These are phyloP conservation scores for Trachelus troglodyta DNA, from an alignment of 2,888 invertebrate species.

Conservation along the genomic window DNA sequence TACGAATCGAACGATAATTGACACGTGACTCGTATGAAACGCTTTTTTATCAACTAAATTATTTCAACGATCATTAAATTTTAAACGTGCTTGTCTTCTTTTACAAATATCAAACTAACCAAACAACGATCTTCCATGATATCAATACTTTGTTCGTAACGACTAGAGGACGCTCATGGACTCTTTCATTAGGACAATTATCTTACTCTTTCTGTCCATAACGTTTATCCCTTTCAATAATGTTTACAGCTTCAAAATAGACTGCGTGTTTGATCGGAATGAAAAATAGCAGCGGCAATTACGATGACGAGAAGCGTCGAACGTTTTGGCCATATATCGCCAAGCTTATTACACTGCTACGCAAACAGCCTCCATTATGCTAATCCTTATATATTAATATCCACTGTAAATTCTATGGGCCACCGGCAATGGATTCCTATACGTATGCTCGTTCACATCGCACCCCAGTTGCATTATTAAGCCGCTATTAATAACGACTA, in stretches of 20 bases:
- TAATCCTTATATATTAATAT: neutral
- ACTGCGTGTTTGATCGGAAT: neutral
- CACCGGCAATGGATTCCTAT: neutral
- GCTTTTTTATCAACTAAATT: neutral
- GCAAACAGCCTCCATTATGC: neutral
- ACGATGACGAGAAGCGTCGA: neutral
- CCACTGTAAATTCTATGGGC: neutral
- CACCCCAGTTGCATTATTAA: conserved; percentile 21
- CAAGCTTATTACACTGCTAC: neutral
- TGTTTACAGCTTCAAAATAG: neutral
- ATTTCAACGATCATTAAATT: neutral
- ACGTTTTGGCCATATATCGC: neutral
- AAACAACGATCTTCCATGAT: neutral
- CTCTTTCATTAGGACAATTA: neutral
- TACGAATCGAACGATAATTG: neutral
- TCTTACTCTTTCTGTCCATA: neutral
- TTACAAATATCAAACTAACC: neutral
- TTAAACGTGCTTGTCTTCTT: neutral
- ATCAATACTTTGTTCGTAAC: neutral
- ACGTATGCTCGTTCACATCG: neutral
- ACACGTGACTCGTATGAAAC: neutral
- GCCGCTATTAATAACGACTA: conserved; percentile 28
- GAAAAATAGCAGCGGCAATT: neutral
- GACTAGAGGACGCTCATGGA: neutral
- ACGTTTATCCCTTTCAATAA: neutral